phyloP scores from a whole-genome alignment of 2,113 vertebrate species.

The Pogona vitticeps region DNA sequence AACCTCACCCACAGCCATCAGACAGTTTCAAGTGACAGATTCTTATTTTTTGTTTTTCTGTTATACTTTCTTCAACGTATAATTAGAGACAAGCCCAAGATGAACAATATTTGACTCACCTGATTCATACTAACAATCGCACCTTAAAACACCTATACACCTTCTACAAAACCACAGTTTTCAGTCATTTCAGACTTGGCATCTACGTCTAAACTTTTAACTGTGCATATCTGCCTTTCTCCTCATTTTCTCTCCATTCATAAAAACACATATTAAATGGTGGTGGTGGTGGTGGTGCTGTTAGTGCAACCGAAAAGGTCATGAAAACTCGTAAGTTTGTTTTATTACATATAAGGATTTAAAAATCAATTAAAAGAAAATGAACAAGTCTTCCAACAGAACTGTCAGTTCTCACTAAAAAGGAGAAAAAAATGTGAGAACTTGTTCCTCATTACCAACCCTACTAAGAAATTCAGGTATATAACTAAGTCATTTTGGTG shows the following conservation, averaged over 20 bases:
- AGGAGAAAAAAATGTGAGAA: not conserved
- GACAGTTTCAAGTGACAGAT: not conserved
- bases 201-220: not conserved
- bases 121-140: not conserved
- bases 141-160: not conserved
- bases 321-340: no score
- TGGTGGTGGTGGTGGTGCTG: not conserved
- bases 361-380: not conserved
- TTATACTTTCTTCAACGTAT: not conserved
- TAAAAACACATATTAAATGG: not conserved
- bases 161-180: not conserved
- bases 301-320: no score
- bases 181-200: not conserved
- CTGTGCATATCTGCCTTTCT: not conserved
- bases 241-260: not conserved
- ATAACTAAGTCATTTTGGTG: not conserved
- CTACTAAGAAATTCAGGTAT: not conserved
- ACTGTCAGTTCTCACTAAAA: not conserved
- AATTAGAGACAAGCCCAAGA: not conserved
- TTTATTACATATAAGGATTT: no score
- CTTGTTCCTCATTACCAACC: not conserved
- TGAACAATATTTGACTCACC: not conserved
- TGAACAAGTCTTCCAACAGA: not conserved
- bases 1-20: not conserved
- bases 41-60: not conserved